phyloP scores from a whole-genome alignment of 2,797 vertebrate species.

The Gambusia yucatana region DNA sequence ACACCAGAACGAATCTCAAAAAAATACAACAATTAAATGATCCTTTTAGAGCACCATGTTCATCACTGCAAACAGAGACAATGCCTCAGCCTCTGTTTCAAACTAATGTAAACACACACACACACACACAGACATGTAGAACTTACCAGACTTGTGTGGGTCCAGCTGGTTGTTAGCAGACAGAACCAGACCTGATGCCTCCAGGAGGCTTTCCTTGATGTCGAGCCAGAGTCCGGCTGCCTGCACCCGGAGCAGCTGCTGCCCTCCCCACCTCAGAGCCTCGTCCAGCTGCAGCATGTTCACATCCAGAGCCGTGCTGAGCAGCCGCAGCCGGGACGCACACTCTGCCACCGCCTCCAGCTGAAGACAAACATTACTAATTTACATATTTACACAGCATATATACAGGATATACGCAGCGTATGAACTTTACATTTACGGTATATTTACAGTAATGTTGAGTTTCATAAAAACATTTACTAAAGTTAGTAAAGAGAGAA shows the following conservation, averaged over 20 bases:
- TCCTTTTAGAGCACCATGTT: too few relatives aligned
- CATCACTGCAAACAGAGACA: too few relatives aligned
- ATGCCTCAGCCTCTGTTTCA: too few relatives aligned
- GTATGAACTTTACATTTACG: too few relatives aligned
- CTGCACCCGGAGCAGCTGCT: conserved; percentile 84
- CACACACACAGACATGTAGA: neutral
- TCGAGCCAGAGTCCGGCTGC: conserved; percentile 81
- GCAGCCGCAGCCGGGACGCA: conserved; percentile 80
- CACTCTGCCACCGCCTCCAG: conserved; percentile 87
- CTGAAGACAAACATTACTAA: conserved; percentile 66
- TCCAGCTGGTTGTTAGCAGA: conserved; percentile 88
- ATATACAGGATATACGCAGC: too few relatives aligned
- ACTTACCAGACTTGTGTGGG: conserved; percentile 84
- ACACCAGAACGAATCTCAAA: neutral
- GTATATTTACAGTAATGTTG: neutral
- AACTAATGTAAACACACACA: too few relatives aligned
- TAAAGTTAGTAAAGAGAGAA: neutral
- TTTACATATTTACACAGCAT: too few relatives aligned
- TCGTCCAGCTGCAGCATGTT: conserved; percentile 73
- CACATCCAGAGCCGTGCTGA: conserved; percentile 84
- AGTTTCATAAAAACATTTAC: neutral
- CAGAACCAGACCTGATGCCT: conserved; percentile 86
- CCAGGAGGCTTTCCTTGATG: conserved; percentile 87
- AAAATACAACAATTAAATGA: too few relatives aligned
- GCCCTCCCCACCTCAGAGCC: conserved; percentile 73